Conservation (phyloP, 30 jellyfish, hydroid and myxozoan genomes). For the Thelohanellus kitauei region DNA sequence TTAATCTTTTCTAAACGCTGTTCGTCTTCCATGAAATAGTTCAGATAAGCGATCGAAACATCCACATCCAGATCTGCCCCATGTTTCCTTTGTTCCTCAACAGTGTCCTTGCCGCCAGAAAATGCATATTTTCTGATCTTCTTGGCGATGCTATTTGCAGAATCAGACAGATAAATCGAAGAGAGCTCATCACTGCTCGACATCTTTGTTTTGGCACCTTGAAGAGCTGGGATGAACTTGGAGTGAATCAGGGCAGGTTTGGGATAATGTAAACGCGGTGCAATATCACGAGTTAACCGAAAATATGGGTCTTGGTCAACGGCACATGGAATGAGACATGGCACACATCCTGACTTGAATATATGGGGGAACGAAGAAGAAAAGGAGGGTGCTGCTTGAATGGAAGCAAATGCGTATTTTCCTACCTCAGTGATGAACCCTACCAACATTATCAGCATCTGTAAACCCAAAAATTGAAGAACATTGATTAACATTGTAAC, state of each 20-base stretch:
- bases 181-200: conserved; percentile 67
- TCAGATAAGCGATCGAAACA: conserved; percentile 28
- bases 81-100: conserved; percentile 55
- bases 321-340: conserved; percentile 94
- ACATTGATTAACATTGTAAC: conserved; percentile 65
- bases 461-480: conserved; percentile 62
- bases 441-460: conserved; percentile 65
- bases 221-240: conserved; percentile 81
- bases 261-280: conserved; percentile 45
- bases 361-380: conserved; percentile 54
- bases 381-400: conserved; percentile 90
- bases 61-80: conserved; percentile 80
- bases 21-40: conserved; percentile 73
- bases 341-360: conserved; percentile 22
- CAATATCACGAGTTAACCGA: conserved; percentile 94
- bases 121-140: conserved; percentile 71
- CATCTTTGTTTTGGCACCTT: conserved; percentile 96
- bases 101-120: conserved; percentile 73
- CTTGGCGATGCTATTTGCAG: conserved; percentile 33
- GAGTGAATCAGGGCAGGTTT: conserved; percentile 83
- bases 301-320: conserved; percentile 96
- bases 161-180: conserved; percentile 46
- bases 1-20: conserved; percentile 19
- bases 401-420: conserved; percentile 65
- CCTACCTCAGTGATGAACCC: conserved; percentile 13